phyloP scores from a whole-genome alignment of 2,888 invertebrate genomes.

The Athrips mouffetella region DNA sequence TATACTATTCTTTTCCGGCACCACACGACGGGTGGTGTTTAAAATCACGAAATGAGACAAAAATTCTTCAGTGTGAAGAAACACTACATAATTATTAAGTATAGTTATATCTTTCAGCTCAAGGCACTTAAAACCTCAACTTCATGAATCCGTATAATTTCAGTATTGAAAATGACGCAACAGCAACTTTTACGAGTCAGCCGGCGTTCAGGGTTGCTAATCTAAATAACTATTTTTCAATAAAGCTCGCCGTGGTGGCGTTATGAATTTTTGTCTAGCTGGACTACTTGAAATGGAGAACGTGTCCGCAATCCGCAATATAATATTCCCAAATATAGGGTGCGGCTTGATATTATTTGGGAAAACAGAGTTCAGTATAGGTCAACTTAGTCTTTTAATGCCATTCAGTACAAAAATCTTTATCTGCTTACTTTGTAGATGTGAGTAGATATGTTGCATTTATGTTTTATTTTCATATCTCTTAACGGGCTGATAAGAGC shows the following conservation, averaged over 20 bases:
- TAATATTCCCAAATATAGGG: conserved; percentile 35
- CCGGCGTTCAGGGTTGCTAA: conserved; percentile 33
- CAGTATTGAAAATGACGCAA: neutral
- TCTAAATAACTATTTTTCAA: conserved; percentile 74
- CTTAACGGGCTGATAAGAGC: too few species aligned
- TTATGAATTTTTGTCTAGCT: conserved; percentile 65
- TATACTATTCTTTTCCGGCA: too few species aligned
- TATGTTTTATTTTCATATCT: too few species aligned
- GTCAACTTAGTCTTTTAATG: neutral
- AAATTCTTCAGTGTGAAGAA: too few species aligned
- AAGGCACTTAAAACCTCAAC: too few species aligned
- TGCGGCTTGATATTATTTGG: neutral
- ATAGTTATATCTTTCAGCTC: too few species aligned
- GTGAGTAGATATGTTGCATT: too few species aligned
- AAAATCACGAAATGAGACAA: too few species aligned
- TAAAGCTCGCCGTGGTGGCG: conserved; percentile 55
- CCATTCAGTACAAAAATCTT: too few species aligned
- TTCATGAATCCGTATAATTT: neutral
- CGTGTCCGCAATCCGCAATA: conserved; percentile 66
- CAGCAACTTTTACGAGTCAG: neutral
- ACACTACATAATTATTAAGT: too few species aligned
- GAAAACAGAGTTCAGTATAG: neutral
- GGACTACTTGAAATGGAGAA: conserved; percentile 39
- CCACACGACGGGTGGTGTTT: too few species aligned
- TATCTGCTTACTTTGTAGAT: too few species aligned